Base-by-base conservation (phyloP, 1,140 invertebrate species). In the Wiebesia pumilae region DNA sequence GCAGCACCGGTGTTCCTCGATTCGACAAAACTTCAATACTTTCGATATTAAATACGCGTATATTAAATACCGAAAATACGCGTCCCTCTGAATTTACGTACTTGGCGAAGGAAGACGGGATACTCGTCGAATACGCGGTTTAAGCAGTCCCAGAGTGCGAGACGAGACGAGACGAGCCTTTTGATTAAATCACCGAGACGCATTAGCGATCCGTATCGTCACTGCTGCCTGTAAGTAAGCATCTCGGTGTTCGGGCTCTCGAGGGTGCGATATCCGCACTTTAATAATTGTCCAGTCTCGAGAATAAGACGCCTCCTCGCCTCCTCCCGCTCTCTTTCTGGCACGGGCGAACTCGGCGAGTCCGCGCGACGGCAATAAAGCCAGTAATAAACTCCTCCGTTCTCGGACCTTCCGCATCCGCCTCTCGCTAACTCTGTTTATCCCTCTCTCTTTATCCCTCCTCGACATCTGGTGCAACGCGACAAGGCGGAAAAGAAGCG, bases 151-250 rank as follows among this genome's bases (percentile, higher is more conserved):
- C 69, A 73, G 21, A 24, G 43, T 47, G 9, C 51, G 7, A 40
- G 19, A 10, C 75, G 30, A 16, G 40, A 33, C 62, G 62, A n/a
- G 0, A 0, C 62, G 62, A 24, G 19, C 10, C 82, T 10, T 73
- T 81, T 84, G 73, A 87, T 87, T 87, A 87, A 87, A 87, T 87
- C 86, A 87, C 75, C 43, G 86, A 83, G 65, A 87, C 62, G 47
- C 77, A 87, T 84, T 87, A 83, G 81, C 58, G 47, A 77, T 54
- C 33, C 51, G 75, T 43, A 14, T 40, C 43, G 40, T 73, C 19
- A 35, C 58, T 9, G 19, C n/a, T 40, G 33, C 69, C 3, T 51
- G 24, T 12, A 33, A 10, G 21, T 33, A 78, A 27, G 27, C 12
- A 12, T 38, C 47, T 19, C 24, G 0, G 81, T 12, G 3, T 16